These are phyloP conservation scores for Caenorhabditis wallacei DNA, from an alignment of 2,888 invertebrate genomes.

Conservation along the genomic window DNA sequence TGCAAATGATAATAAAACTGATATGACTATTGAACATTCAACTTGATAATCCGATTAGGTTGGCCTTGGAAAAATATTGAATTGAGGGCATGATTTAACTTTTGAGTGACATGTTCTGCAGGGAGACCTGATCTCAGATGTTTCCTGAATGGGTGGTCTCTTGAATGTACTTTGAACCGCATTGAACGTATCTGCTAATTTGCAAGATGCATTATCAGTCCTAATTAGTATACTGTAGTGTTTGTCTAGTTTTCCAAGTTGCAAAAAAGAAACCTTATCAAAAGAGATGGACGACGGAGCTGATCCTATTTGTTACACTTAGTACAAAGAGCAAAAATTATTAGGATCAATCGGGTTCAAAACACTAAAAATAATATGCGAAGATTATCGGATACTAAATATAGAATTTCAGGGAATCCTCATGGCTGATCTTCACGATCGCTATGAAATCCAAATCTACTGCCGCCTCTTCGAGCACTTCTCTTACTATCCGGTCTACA, in stretches of 20 bases:
- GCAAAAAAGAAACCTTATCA: neutral
- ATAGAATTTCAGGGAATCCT: constrained; percentile 42
- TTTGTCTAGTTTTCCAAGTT: no score
- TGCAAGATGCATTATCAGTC: no score
- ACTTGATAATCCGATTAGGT: neutral
- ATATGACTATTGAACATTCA: constrained; percentile 7
- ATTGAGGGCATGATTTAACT: neutral
- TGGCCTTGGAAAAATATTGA: neutral
- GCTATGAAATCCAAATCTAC: constrained; percentile 54
- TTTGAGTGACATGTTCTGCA: neutral
- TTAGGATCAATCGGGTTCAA: neutral
- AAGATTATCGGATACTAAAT: neutral
- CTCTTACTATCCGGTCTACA: constrained; percentile 46
- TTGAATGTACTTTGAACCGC: no score
- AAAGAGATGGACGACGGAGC: neutral
- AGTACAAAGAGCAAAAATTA: neutral
- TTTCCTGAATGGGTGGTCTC: neutral
- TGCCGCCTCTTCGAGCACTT: constrained; percentile 55
- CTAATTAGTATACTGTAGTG: no score
- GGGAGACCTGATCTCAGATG: no score
- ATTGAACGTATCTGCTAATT: no score
- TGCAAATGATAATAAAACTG: neutral
- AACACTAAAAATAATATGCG: neutral
- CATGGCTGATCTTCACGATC: constrained; percentile 24
- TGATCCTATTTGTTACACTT: neutral